These are phyloP conservation scores for Actinernus sp. DNA, from an alignment of 92 coral and sea anemone species.

Conservation along the genomic window DNA sequence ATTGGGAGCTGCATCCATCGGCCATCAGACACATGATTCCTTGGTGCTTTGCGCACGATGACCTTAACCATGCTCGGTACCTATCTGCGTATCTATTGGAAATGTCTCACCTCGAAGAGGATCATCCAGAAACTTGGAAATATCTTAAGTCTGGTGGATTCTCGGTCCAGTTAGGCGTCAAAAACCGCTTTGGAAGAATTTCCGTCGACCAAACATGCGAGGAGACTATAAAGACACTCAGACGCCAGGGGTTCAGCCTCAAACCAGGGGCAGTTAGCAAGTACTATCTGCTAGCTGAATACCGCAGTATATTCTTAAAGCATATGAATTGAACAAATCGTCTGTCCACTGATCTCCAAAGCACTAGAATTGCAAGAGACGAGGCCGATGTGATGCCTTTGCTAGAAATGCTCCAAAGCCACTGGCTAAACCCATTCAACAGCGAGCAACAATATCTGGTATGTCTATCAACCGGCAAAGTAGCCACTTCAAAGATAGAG, in stretches of 20 bases:
- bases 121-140: background rate
- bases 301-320: constrained; percentile 39
- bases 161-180: constrained; percentile 42
- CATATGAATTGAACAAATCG: constrained; percentile 14
- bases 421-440: constrained; percentile 42
- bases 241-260: constrained; percentile 51
- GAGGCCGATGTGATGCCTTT: constrained; percentile 38
- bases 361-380: constrained; percentile 35
- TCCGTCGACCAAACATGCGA: constrained; percentile 52
- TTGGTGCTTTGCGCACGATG: constrained; percentile 61
- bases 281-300: constrained; percentile 46
- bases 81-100: constrained; percentile 45
- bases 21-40: constrained; percentile 52
- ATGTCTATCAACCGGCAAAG: constrained; percentile 38
- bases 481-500: constrained; percentile 28
- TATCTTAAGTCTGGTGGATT: constrained; percentile 49
- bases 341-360: constrained; percentile 27
- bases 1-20: constrained; percentile 61
- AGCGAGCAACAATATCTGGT: constrained; percentile 36
- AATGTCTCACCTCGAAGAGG: constrained; percentile 3
- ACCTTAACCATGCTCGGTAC: constrained; percentile 54
- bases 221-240: constrained; percentile 53
- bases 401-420: constrained; percentile 25
- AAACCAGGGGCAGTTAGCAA: constrained; percentile 43
- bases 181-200: constrained; percentile 32